Conservation (phyloP, 2,888 invertebrate species). For the Ischnus inquisitorius region DNA sequence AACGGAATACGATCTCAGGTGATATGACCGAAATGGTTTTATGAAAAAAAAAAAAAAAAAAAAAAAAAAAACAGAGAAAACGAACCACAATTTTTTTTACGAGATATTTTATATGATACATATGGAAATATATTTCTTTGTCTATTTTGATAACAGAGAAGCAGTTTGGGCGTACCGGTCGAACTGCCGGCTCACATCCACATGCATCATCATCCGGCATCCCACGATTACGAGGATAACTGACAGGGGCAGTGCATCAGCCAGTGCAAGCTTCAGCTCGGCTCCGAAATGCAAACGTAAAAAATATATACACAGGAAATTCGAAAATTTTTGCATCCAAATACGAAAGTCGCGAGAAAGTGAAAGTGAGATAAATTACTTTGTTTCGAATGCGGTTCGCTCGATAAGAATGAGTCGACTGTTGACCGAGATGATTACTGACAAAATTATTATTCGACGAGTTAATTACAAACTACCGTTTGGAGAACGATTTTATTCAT, state of each 20-base stretch:
- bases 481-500: too few relatives aligned
- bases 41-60: background rate
- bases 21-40: constrained; percentile 30
- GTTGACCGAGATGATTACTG: background rate
- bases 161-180: constrained; percentile 84
- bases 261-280: constrained; percentile 10
- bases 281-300: constrained; percentile 1
- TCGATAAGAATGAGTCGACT: background rate
- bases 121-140: background rate
- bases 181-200: constrained; percentile 86
- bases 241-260: constrained; percentile 49
- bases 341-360: background rate
- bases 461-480: background rate
- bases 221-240: constrained; percentile 82
- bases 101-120: background rate
- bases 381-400: background rate
- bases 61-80: background rate
- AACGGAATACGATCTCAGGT: constrained; percentile 84
- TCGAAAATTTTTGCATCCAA: constrained; percentile 24
- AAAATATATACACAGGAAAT: constrained; percentile 23
- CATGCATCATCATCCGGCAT: constrained; percentile 81
- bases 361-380: background rate
- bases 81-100: background rate
- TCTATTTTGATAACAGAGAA: constrained; percentile 81
- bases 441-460: background rate